phyloP scores from a whole-genome alignment of 2,113 vertebrate genomes.

The Numida meleagris region DNA sequence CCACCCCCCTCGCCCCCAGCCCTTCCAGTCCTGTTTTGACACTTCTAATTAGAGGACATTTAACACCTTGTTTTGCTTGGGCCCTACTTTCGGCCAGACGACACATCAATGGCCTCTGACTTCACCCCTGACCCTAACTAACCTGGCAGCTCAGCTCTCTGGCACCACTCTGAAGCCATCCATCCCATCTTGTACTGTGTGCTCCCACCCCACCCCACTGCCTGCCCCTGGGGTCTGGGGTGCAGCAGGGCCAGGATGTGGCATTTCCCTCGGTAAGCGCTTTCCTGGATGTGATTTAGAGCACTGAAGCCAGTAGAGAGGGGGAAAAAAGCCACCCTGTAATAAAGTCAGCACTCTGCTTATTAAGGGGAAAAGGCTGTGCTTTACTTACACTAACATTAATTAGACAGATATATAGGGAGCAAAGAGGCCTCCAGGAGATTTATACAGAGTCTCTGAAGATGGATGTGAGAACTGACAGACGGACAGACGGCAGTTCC shows the following conservation, averaged over 20 bases:
- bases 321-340: conserved; percentile 30
- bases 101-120: conserved; percentile 71
- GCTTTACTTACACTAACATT: conserved; percentile 83
- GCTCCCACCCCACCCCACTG: conserved; percentile 59
- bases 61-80: conserved; percentile 77
- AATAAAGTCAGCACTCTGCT: conserved; percentile 87
- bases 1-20: neutral
- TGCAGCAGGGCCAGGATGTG: neutral
- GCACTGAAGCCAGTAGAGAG: conserved; percentile 70
- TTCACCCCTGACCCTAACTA: conserved; percentile 41
- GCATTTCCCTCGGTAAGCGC: conserved; percentile 79
- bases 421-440: conserved; percentile 61
- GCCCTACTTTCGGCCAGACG: conserved; percentile 68
- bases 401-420: conserved; percentile 83
- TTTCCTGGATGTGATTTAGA: conserved; percentile 82
- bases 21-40: conserved; percentile 57
- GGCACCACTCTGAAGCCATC: conserved; percentile 14
- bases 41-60: conserved; percentile 75
- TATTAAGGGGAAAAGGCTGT: conserved; percentile 85
- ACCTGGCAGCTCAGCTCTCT: conserved; percentile 44
- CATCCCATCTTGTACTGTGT: conserved; percentile 44
- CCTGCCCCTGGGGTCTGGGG: neutral
- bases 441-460: conserved; percentile 43
- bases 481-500: neutral
- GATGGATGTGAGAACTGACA: conserved; percentile 41